Evolutionary conservation across 2,797 vertebrate genomes (phyloP).

Genomic region (Oreortyx pictus): DNA sequence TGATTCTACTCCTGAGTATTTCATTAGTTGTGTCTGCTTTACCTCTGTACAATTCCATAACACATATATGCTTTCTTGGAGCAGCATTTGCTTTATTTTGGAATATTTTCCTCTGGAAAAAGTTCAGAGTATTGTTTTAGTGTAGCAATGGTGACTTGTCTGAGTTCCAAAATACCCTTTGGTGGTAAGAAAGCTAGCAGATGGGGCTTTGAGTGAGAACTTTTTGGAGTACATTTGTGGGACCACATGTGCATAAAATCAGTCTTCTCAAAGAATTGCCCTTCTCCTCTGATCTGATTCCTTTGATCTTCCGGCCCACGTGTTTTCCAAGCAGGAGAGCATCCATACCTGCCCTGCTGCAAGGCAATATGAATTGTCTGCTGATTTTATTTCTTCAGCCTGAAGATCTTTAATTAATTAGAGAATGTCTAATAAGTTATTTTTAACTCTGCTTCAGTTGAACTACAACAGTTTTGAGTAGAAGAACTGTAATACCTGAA

Average conservation of each 20-base stretch:
- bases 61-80: accelerated
- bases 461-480: background rate
- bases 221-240: conserved; percentile 17
- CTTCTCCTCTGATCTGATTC: background rate
- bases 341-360: background rate
- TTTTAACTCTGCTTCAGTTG: conserved; percentile 6
- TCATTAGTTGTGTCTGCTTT: background rate
- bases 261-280: background rate
- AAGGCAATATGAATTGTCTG: background rate
- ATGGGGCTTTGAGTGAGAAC: background rate
- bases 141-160: background rate
- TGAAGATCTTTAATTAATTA: background rate
- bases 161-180: conserved; percentile 3
- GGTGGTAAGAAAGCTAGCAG: background rate
- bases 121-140: background rate
- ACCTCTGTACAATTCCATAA: background rate
- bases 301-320: conserved; percentile 38
- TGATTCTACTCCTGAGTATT: background rate
- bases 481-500: conserved; percentile 21
- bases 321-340: conserved; percentile 10
- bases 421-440: background rate
- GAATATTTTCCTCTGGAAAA: background rate
- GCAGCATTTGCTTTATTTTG: background rate
- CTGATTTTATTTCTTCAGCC: background rate
- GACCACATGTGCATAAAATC: conserved; percentile 2